Conservation (phyloP, 2,113 vertebrate genomes). For the Larimichthys crocea region DNA sequence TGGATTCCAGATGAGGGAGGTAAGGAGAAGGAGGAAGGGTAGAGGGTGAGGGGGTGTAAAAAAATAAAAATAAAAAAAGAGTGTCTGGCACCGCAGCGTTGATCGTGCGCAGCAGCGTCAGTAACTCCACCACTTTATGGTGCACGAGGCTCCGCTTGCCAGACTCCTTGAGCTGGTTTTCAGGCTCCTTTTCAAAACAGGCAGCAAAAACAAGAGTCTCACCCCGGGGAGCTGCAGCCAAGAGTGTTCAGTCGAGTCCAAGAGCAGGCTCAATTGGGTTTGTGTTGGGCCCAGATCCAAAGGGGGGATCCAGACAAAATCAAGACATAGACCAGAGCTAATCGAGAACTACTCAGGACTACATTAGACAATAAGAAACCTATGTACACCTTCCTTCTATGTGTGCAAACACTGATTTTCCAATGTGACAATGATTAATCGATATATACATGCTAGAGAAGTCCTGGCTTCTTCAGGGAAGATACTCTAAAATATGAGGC, state of each 20-base stretch:
- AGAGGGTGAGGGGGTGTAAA: constrained; percentile 84
- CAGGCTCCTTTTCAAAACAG: constrained; percentile 53
- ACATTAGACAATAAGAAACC: constrained; percentile 11
- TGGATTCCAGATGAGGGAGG: constrained; percentile 95
- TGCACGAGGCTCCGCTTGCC: constrained; percentile 76
- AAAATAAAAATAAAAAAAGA: constrained; percentile 62
- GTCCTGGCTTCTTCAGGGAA: neutral
- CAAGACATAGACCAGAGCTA: constrained; percentile 27
- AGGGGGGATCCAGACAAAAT: constrained; percentile 13
- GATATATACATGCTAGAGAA: neutral
- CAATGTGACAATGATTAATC: neutral
- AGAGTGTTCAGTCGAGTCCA: constrained; percentile 20
- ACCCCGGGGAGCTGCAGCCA: constrained; percentile 39
- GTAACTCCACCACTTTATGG: constrained; percentile 91
- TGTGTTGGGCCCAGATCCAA: constrained; percentile 19
- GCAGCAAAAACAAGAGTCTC: constrained; percentile 43
- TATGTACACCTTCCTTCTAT: neutral
- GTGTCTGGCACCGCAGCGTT: constrained; percentile 91
- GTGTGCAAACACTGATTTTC: no score
- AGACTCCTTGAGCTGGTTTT: constrained; percentile 83
- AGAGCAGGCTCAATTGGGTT: neutral
- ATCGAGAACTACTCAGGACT: neutral
- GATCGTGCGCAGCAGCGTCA: constrained; percentile 89
- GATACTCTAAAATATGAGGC: neutral
- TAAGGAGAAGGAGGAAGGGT: constrained; percentile 78